Percentiles rank a stretch among this genome's conserved stretches.
These are phyloP conservation scores for Ephydatia muelleri DNA, from an alignment of 37 sponge, comb jelly and placozoan genomes.

Conservation along the genomic window DNA sequence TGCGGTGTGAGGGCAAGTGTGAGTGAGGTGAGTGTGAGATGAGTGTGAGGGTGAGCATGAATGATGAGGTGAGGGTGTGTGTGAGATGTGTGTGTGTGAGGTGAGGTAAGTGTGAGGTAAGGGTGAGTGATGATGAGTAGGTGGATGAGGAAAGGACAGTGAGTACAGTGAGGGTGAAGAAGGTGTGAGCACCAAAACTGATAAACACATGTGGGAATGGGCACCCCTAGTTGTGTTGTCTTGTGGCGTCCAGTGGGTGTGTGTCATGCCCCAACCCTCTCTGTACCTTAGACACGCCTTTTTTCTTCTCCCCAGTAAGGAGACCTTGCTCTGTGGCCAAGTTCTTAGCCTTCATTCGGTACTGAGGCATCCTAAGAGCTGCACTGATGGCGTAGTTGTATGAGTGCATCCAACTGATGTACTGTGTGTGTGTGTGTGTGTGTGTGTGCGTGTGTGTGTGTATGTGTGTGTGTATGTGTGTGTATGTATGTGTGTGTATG, in stretches of 20 bases:
- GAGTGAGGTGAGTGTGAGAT: not conserved
- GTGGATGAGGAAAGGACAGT: conserved; percentile 3
- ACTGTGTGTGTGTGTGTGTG: conserved; percentile 25
- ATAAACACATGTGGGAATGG: not conserved
- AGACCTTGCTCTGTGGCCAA: conserved; percentile 42
- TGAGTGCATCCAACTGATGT: conserved; percentile 54
- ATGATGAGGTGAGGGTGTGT: not conserved
- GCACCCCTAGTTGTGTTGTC: not conserved
- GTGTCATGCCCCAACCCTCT: not conserved
- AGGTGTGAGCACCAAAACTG: not conserved
- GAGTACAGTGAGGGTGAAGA: not conserved
- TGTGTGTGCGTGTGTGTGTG: not conserved
- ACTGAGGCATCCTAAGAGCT: conserved; percentile 52
- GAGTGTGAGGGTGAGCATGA: conserved; percentile 12
- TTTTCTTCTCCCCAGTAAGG: conserved; percentile 7
- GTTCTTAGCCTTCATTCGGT: conserved; percentile 32
- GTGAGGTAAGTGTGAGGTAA: not conserved
- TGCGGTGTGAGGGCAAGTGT: too few relatives aligned
- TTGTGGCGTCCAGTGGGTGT: not conserved
- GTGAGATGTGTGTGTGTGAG: not conserved
- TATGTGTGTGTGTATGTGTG: not conserved
- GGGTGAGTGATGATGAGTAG: not conserved
- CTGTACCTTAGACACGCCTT: not conserved
- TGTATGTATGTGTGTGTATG: too few relatives aligned
- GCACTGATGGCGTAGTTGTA: conserved; percentile 50